Evolutionary conservation across 2,113 vertebrate genomes (phyloP).

Genomic region (Heptranchias perlo): DNA sequence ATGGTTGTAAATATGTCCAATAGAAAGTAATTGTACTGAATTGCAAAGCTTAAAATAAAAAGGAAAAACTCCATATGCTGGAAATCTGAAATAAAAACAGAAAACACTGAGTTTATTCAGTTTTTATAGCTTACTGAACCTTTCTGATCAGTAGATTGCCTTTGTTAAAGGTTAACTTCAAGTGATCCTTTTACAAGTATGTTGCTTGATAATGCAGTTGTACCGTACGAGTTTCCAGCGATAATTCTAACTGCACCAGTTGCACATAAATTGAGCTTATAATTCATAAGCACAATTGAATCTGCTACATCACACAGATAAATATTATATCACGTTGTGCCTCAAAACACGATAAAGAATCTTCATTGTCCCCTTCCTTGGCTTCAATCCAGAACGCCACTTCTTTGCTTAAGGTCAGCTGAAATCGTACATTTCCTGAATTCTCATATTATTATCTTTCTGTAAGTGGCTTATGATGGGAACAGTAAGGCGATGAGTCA

Average conservation of each 20-base stretch:
- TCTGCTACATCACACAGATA: not conserved
- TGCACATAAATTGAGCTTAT: not conserved
- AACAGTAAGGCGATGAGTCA: not conserved
- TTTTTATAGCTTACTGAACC: not conserved
- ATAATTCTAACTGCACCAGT: not conserved
- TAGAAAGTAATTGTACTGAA: not conserved
- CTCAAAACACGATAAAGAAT: not conserved
- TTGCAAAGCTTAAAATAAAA: not conserved
- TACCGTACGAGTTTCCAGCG: not conserved
- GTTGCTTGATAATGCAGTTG: not conserved
- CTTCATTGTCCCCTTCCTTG: not conserved
- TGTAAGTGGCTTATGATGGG: not conserved
- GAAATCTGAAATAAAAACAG: not conserved
- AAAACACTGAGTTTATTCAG: not conserved
- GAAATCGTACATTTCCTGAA: not conserved
- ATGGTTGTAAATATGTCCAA: not conserved
- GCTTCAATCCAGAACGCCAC: not conserved
- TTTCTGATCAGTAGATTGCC: not conserved
- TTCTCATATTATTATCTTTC: not conserved
- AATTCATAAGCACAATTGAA: not conserved
- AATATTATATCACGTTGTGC: not conserved
- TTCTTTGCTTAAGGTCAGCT: not conserved
- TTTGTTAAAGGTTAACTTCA: slow-evolving; percentile 6
- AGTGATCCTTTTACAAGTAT: not conserved
- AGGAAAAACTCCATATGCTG: not conserved